phyloP scores from a whole-genome alignment of 2,113 vertebrate genomes.

The Actinemys pallida region DNA sequence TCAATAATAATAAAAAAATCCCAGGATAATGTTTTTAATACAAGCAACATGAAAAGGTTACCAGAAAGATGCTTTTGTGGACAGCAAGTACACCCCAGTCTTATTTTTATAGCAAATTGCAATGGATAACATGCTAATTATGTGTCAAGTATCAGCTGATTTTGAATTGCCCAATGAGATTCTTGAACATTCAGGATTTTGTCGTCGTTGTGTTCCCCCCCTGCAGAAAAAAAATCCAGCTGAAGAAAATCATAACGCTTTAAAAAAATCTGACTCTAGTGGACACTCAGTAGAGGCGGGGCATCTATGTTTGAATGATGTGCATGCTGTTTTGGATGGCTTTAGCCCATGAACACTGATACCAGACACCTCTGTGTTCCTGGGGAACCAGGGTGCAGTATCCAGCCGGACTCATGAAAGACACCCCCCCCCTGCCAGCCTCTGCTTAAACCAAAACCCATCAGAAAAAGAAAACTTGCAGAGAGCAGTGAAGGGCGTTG shows the following conservation, averaged over 20 bases:
- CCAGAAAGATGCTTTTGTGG: conserved; percentile 33
- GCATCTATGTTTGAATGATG: not conserved
- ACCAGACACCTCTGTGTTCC: no score
- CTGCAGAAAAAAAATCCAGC: not conserved
- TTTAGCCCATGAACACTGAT: not conserved
- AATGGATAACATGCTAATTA: conserved; percentile 37
- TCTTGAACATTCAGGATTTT: not conserved
- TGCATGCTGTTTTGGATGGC: not conserved
- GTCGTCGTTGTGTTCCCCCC: not conserved
- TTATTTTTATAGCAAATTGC: conserved; percentile 52
- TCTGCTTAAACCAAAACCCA: no score
- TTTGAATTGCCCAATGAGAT: conserved; percentile 43
- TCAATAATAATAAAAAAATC: conserved; percentile 41
- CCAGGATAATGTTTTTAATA: conserved; percentile 23
- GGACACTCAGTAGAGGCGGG: not conserved
- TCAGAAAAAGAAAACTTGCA: no score
- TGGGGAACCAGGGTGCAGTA: no score
- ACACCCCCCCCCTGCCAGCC: no score
- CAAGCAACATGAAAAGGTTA: conserved; percentile 22
- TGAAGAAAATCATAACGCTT: not conserved
- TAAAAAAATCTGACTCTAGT: not conserved
- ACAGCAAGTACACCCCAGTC: conserved; percentile 27
- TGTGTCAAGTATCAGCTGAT: conserved; percentile 50
- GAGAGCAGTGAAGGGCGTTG: no score
- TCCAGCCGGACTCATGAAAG: no score